phyloP scores from a whole-genome alignment of 2,888 invertebrate species.

The Aricia artaxerxes region DNA sequence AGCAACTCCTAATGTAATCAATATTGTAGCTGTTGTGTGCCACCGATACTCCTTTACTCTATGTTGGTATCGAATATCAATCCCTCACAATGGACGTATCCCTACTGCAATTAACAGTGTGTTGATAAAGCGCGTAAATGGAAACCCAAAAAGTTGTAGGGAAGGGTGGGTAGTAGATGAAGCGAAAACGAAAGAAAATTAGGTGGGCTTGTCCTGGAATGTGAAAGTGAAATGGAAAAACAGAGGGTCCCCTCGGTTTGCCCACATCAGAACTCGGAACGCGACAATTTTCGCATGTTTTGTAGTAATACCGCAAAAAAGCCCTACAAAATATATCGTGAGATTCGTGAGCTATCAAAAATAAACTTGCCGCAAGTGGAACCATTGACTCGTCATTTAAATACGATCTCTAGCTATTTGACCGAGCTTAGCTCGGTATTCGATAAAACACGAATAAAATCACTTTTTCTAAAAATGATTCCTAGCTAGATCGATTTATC shows the following conservation, averaged over 20 bases:
- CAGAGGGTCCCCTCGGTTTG: conserved; percentile 23
- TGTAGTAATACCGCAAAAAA: background rate
- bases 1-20: no score
- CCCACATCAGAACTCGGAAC: background rate
- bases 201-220: conserved; percentile 16
- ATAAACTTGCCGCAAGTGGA: background rate
- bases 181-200: conserved; percentile 29
- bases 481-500: no score
- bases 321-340: background rate
- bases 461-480: no score
- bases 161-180: conserved; percentile 24
- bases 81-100: background rate
- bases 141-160: background rate
- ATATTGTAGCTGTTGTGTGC: background rate
- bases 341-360: background rate
- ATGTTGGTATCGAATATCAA: conserved; percentile 3
- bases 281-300: conserved; percentile 11
- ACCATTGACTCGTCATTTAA: background rate
- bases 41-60: background rate
- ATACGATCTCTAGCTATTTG: background rate
- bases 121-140: conserved; percentile 15
- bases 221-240: conserved; percentile 21
- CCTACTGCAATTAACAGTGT: background rate
- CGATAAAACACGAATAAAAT: no score
- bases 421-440: no score